phyloP scores from a whole-genome alignment of 1,140 invertebrate species.

The Drosophila nebulosa region DNA sequence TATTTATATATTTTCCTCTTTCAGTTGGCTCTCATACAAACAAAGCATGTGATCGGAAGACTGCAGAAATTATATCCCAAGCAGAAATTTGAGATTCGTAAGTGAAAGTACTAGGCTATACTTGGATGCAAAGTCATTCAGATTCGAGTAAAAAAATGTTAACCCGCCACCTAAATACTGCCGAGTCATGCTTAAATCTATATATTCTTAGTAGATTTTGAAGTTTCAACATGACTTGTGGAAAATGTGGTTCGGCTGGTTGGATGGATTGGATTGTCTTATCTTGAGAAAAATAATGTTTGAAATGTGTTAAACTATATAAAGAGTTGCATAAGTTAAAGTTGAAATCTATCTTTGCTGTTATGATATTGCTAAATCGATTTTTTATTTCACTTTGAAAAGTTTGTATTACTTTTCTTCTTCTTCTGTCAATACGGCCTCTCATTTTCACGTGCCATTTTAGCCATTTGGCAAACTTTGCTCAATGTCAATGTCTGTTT shows the following conservation, averaged over 20 bases:
- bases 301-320: slow-evolving; percentile 17
- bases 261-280: slow-evolving; percentile 12
- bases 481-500: slow-evolving; percentile 67
- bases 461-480: slow-evolving; percentile 46
- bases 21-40: slow-evolving; percentile 90
- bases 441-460: slow-evolving; percentile 41
- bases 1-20: slow-evolving; percentile 59
- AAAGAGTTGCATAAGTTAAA: not conserved
- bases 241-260: not conserved
- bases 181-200: slow-evolving; percentile 12
- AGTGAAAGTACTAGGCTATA: slow-evolving; percentile 60
- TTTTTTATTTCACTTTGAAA: not conserved
- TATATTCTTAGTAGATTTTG: slow-evolving; percentile 1
- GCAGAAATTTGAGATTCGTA: slow-evolving; percentile 89
- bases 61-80: slow-evolving; percentile 86
- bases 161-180: not conserved
- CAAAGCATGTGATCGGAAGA: slow-evolving; percentile 87
- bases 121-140: not conserved
- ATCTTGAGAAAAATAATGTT: slow-evolving; percentile 12
- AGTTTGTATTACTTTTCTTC: not conserved
- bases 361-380: slow-evolving; percentile 10
- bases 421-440: not conserved
- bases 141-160: not conserved
- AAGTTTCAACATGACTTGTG: slow-evolving; percentile 34
- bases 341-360: not conserved